Percentiles rank a stretch among this genome's conserved stretches.
phyloP scores from a whole-genome alignment of 2,113 vertebrate genomes.

The Phrynosoma blainvillii region DNA sequence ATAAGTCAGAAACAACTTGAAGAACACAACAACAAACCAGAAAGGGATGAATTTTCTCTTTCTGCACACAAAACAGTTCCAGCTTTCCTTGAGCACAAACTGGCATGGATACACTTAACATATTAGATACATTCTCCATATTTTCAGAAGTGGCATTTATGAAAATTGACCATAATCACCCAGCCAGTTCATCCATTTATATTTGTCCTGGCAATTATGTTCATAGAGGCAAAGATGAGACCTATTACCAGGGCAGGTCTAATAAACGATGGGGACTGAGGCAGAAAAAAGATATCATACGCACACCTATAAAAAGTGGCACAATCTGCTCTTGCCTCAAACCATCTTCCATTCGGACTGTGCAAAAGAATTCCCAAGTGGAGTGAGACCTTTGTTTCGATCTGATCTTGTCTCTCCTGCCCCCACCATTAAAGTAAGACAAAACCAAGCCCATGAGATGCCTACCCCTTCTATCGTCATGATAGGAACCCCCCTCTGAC shows the following conservation, averaged over 20 bases:
- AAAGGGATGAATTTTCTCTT: not conserved
- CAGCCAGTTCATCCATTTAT: not conserved
- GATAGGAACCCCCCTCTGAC: not conserved
- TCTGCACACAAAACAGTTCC: not conserved
- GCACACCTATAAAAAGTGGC: not conserved
- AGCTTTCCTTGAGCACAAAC: not conserved
- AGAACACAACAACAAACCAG: too few species aligned
- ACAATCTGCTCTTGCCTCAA: not conserved
- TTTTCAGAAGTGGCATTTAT: not conserved
- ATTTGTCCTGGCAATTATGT: not conserved
- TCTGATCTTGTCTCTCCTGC: not conserved
- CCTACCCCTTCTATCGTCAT: not conserved
- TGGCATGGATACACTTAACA: not conserved
- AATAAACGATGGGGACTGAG: not conserved
- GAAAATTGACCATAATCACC: not conserved
- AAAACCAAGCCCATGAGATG: not conserved
- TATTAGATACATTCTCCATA: not conserved
- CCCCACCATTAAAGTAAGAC: too few species aligned
- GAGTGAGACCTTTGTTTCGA: not conserved
- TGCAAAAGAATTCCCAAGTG: not conserved
- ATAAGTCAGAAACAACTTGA: too few species aligned
- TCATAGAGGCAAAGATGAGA: not conserved
- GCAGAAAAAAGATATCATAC: not conserved
- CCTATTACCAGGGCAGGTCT: not conserved
- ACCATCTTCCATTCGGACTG: not conserved